Evolutionary conservation across 37 sponge, comb jelly and placozoan species (phyloP).

Genomic region (Haliclona indistincta): DNA sequence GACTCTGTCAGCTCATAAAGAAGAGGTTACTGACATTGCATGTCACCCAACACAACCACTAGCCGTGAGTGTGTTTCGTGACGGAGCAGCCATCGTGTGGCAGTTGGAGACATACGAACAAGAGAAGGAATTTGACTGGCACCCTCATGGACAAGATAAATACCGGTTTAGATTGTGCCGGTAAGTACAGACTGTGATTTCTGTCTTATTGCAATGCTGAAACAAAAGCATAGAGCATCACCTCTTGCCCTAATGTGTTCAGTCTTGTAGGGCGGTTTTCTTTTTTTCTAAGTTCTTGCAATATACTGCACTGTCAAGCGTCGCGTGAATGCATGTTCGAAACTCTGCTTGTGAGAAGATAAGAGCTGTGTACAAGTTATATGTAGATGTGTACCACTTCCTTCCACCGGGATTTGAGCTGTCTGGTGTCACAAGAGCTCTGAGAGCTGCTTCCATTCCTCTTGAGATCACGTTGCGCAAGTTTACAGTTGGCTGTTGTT

Average conservation of each 20-base stretch:
- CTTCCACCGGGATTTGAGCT: too few species aligned
- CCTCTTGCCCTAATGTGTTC: not conserved
- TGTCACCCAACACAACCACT: not conserved
- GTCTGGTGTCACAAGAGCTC: too few species aligned
- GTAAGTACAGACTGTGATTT: not conserved
- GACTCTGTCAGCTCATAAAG: not conserved
- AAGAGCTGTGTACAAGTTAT: too few species aligned
- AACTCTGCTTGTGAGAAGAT: too few species aligned
- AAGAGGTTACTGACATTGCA: slow-evolving; percentile 1
- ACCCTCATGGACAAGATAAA: not conserved
- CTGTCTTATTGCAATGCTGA: not conserved
- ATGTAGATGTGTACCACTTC: too few species aligned
- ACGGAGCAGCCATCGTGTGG: slow-evolving; percentile 1
- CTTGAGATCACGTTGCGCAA: too few species aligned
- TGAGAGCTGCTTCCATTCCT: too few species aligned
- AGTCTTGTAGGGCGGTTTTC: not conserved
- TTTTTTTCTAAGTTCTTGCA: too few species aligned
- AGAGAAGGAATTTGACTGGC: not conserved
- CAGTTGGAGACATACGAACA: not conserved
- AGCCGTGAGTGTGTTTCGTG: not conserved
- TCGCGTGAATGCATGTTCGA: too few species aligned
- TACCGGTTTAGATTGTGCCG: slow-evolving; percentile 4
- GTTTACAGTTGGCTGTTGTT: too few species aligned
- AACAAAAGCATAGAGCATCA: not conserved
- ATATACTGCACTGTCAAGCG: too few species aligned